phyloP scores from a whole-genome alignment of 1,140 invertebrate species.

The Augochlora pura region DNA sequence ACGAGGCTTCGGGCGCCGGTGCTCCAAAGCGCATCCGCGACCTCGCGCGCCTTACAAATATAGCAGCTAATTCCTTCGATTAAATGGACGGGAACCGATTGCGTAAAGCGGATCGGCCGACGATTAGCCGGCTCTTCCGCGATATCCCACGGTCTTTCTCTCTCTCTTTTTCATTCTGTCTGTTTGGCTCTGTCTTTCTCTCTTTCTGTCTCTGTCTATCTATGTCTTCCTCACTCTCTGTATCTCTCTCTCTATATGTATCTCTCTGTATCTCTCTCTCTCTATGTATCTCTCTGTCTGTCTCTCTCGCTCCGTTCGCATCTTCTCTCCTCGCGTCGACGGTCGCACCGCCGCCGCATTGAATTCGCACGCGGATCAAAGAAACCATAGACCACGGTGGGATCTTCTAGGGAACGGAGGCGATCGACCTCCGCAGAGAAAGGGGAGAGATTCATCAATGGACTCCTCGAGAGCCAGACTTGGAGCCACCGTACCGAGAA shows the following conservation, averaged over 20 bases:
- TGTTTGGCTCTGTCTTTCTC: no score
- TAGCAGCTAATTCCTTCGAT: no score
- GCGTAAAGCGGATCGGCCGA: neutral
- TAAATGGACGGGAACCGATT: no score
- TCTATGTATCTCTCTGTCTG: no score
- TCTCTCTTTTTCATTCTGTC: no score
- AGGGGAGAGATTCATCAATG: constrained; percentile 56
- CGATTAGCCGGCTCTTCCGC: neutral
- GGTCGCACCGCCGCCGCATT: neutral
- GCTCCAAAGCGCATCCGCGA: neutral
- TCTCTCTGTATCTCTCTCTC: no score
- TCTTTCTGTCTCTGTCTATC: no score
- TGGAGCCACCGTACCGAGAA: constrained; percentile 43
- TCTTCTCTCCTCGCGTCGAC: neutral
- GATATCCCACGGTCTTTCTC: no score
- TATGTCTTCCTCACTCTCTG: no score
- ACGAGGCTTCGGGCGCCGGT: constrained; percentile 62
- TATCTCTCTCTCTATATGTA: no score
- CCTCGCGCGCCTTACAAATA: neutral
- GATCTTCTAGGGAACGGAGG: constrained; percentile 53
- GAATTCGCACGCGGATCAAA: neutral
- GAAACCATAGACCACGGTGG: constrained; percentile 1
- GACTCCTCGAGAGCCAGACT: constrained; percentile 34
- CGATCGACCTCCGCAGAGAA: constrained; percentile 41
- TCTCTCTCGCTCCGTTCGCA: neutral